phyloP scores from a whole-genome alignment of 1,140 invertebrate genomes.

The Sarcophaga peregrina region DNA sequence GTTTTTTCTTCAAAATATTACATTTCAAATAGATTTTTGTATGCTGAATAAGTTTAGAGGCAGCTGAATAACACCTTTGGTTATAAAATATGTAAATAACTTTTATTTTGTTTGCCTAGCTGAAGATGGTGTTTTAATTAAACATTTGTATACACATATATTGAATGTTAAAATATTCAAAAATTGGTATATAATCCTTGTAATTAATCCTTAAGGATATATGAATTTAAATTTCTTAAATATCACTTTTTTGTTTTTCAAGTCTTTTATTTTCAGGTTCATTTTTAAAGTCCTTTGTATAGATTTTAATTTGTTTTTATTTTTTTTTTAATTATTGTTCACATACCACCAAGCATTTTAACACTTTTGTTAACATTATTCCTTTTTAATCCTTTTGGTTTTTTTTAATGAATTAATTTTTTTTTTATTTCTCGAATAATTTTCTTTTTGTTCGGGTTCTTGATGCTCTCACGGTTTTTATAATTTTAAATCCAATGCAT shows the following conservation, averaged over 20 bases:
- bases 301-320: neutral
- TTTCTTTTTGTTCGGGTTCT: neutral
- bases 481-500: constrained; percentile 36
- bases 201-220: no score
- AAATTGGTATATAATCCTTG: neutral
- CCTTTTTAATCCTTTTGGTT: neutral
- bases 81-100: neutral
- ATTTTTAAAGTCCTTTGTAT: neutral
- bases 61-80: neutral
- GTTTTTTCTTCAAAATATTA: no score
- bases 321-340: neutral
- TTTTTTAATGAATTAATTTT: neutral
- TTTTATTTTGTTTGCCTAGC: neutral
- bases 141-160: neutral
- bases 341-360: constrained; percentile 42
- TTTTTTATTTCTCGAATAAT: neutral
- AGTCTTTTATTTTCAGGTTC: constrained; percentile 12
- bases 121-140: neutral
- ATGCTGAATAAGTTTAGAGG: neutral
- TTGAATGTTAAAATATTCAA: neutral
- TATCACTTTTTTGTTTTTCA: neutral
- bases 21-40: no score
- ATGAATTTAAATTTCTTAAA: no score
- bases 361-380: neutral
- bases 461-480: neutral